A percentile compares a stretch with the other conserved stretches of the same genome.
Conservation (phyloP, 1,140 invertebrate genomes). For the Drosophila mauritiana region DNA sequence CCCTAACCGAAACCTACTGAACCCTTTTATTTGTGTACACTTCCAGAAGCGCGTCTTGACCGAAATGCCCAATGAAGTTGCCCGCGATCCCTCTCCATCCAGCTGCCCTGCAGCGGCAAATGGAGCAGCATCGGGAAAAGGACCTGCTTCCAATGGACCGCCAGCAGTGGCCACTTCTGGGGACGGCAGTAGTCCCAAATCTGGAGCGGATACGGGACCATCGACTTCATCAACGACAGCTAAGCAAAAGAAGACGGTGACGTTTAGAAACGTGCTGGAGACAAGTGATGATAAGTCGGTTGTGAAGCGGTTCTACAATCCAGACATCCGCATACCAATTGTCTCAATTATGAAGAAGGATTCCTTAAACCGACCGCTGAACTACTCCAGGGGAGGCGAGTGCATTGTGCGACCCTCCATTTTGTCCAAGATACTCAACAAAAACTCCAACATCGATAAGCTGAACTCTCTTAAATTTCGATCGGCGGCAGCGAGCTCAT, state of each 20-base stretch:
- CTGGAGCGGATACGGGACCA: conserved; percentile 3
- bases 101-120: conserved; percentile 3
- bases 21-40: conserved; percentile 35
- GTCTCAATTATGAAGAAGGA: conserved; percentile 84
- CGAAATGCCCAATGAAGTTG: conserved; percentile 67
- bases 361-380: conserved; percentile 68
- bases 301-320: conserved; percentile 83
- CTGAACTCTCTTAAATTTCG: conserved; percentile 84
- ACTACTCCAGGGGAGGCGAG: conserved; percentile 73
- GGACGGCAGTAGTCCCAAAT: conserved; percentile 15
- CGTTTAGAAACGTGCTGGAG: conserved; percentile 83
- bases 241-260: conserved; percentile 84
- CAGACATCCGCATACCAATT: conserved; percentile 74
- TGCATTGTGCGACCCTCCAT: conserved; percentile 82
- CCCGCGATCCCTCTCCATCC: conserved; percentile 18
- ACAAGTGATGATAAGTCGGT: conserved; percentile 83
- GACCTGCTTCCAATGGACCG: neutral
- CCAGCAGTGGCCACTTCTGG: conserved; percentile 9
- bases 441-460: conserved; percentile 84
- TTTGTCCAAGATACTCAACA: conserved; percentile 83
- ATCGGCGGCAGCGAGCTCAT: conserved; percentile 38
- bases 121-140: conserved; percentile 7
- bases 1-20: conserved; percentile 31
- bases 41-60: conserved; percentile 57
- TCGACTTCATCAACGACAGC: conserved; percentile 9